Base-by-base conservation (phyloP, 2,888 invertebrate genomes). In the Limnephilus lunatus region DNA sequence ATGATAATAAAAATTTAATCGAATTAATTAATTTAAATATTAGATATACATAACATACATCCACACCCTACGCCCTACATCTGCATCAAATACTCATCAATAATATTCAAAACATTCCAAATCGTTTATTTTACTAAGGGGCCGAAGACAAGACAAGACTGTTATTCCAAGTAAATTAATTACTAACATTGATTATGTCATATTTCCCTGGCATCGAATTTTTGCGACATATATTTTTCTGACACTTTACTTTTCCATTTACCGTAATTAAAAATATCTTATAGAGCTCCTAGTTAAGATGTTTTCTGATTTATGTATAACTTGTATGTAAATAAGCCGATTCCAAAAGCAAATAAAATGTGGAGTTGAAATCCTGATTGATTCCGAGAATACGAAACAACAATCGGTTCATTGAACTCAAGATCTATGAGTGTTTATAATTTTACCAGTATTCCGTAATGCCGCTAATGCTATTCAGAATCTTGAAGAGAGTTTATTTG, bases 401-500 rank as follows among this genome's bases (percentile, higher is more conserved):
- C 68, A 68, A 68, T 1, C 9, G 68, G 68, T 25, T 25, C 53
- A 25, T 68, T 68, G 68, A 68, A 68, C 9, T 68, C 68, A 5
- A n/a, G 7, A n/a, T 68, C 68, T 68, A 19, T 85, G 30, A 86
- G 44, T 86, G 25, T 86, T 44, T 44, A 86, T 86, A 68, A 68
- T 68, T 68, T 25, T n/a, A 48, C 30, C 86, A 86, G 25, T 44
- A 86, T 30, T 86, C 30, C 44, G 44, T 31, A 86, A 81, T n/a
- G 53, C 81, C 87, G 53, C 81, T 91, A 91, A 91, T 91, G 81
- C 53, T 80, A 85, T 91, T 91, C 87, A 87, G 87, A 85, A 81
- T 91, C 39, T 86, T 81, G 48, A n/a, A 11, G 48, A 87, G 85
- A 91, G 91, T 91, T 91, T 91, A 91, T 91, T 91, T 80, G 81